phyloP scores from a whole-genome alignment of 2,113 vertebrate species.

The Carassius carassius region DNA sequence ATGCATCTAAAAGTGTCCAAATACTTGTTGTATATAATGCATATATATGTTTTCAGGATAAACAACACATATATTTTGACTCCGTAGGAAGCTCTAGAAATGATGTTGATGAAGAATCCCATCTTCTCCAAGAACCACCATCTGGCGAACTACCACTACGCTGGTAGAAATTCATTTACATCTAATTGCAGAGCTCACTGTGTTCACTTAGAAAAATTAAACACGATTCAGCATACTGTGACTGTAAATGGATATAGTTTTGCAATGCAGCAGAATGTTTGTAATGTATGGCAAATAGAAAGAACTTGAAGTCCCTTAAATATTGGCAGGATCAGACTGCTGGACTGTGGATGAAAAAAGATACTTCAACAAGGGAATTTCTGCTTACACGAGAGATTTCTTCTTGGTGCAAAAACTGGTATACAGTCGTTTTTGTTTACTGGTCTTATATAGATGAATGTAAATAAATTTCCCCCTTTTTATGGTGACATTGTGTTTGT shows the following conservation, averaged over 20 bases:
- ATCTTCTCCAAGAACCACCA: conserved; percentile 77
- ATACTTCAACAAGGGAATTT: conserved; percentile 95
- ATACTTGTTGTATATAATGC: neutral
- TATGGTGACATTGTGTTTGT: conserved; percentile 10
- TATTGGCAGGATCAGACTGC: conserved; percentile 86
- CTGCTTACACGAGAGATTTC: conserved; percentile 96
- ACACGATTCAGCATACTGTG: neutral
- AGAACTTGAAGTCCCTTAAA: conserved; percentile 23
- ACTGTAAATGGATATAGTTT: neutral
- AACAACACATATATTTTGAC: conserved; percentile 9
- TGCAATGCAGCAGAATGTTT: neutral
- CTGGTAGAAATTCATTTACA: conserved; percentile 75
- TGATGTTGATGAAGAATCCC: conserved; percentile 85
- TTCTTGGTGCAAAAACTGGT: conserved; percentile 97
- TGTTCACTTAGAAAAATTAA: neutral
- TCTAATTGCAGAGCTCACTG: neutral
- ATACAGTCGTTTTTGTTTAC: conserved; percentile 26
- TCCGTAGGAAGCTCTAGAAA: conserved; percentile 83
- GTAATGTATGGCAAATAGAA: neutral
- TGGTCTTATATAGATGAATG: neutral
- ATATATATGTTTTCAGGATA: neutral
- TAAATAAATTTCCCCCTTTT: neutral
- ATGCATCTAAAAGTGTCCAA: neutral
- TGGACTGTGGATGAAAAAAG: conserved; percentile 91
- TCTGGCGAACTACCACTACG: conserved; percentile 92